A percentile compares a stretch with the other conserved stretches of the same genome.
Evolutionary conservation across 2,888 invertebrate species (phyloP).

Genomic region (Piscicola geometra): DNA sequence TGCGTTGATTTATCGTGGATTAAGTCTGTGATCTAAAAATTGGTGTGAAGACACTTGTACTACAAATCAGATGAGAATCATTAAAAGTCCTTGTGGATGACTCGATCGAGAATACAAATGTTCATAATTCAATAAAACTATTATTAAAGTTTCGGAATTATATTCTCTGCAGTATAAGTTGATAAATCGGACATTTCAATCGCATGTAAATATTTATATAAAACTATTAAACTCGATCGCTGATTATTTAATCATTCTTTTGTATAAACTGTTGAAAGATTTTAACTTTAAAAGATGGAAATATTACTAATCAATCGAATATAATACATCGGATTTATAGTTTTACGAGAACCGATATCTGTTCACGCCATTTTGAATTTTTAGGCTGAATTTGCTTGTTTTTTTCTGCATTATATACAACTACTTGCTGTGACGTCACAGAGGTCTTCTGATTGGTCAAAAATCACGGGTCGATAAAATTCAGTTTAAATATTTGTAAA

Average conservation of each 20-base stretch:
- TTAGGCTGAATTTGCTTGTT: slow-evolving; percentile 28
- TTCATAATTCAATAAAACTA: no score
- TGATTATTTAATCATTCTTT: neutral
- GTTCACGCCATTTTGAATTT: slow-evolving; percentile 26
- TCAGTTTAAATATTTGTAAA: neutral
- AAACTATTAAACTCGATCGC: slow-evolving; percentile 2
- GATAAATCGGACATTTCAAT: neutral
- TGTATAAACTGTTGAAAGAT: neutral
- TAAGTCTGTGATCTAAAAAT: neutral
- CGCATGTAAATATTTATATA: neutral
- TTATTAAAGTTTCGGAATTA: neutral
- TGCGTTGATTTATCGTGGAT: no score
- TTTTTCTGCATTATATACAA: slow-evolving; percentile 33
- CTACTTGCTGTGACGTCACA: slow-evolving; percentile 32
- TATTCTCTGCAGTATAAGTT: neutral
- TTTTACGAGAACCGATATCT: neutral
- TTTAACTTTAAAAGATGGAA: neutral
- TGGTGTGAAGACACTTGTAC: neutral
- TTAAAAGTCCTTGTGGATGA: no score
- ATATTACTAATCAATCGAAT: neutral
- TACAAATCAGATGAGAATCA: neutral
- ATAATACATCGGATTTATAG: neutral
- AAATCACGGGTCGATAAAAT: slow-evolving; percentile 29
- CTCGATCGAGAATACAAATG: no score
- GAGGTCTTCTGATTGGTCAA: slow-evolving; percentile 19